phyloP scores from a whole-genome alignment of 2,888 invertebrate species.

The Papilio protenor region DNA sequence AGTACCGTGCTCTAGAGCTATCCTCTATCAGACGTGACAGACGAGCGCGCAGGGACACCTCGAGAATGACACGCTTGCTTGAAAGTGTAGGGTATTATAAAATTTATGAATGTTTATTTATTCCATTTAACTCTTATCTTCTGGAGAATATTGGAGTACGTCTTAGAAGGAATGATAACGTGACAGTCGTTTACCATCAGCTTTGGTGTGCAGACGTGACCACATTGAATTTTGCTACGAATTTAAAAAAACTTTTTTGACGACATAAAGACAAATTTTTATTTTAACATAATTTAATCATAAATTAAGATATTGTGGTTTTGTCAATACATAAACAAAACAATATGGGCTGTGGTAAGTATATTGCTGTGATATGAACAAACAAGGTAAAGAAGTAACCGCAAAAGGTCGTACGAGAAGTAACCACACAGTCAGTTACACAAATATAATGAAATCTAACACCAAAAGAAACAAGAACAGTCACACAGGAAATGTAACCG shows the following conservation, averaged over 20 bases:
- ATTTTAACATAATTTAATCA: background rate
- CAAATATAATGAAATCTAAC: background rate
- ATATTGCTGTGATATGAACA: constrained; percentile 49
- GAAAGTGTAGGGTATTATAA: background rate
- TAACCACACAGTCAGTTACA: constrained; percentile 3
- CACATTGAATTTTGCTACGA: background rate
- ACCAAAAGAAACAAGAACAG: background rate
- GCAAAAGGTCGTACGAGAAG: constrained; percentile 43
- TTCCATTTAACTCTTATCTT: background rate
- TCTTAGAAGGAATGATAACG: background rate
- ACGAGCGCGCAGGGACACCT: constrained; percentile 63
- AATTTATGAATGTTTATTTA: background rate
- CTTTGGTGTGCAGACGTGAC: background rate
- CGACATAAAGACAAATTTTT: background rate
- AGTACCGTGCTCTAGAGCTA: constrained; percentile 62
- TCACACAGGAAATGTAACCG: background rate
- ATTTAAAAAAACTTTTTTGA: background rate
- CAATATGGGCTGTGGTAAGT: background rate
- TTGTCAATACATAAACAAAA: background rate
- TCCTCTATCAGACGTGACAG: constrained; percentile 77
- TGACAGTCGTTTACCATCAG: background rate
- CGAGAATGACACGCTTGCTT: constrained; percentile 58
- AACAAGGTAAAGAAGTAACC: constrained; percentile 49
- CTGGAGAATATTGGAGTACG: background rate
- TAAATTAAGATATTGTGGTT: constrained; percentile 4